A percentile compares a stretch with the other conserved stretches of the same genome.
These are phyloP conservation scores for Cliona cf. orientalis DNA, from an alignment of 37 sponge, comb jelly and placozoan species.

Conservation along the genomic window DNA sequence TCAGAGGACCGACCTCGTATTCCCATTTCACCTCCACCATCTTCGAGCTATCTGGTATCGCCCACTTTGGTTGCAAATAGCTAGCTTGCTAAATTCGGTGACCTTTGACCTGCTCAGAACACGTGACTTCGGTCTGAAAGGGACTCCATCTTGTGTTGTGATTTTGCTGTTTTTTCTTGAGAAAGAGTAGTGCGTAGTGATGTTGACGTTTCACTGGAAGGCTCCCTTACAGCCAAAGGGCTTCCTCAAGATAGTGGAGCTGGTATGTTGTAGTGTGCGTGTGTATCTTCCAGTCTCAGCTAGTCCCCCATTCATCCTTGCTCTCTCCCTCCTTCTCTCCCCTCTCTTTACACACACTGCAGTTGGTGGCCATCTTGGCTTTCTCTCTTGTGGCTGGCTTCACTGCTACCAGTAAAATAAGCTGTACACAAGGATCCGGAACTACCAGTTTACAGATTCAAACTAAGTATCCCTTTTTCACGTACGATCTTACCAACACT, in stretches of 20 bases:
- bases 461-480: neutral
- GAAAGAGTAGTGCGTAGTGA: neutral
- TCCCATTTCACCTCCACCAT: constrained; percentile 13
- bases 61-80: too few relatives aligned
- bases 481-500: neutral
- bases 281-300: constrained; percentile 9
- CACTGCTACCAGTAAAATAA: neutral
- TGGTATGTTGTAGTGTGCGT: constrained; percentile 42
- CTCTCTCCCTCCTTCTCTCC: neutral
- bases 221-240: constrained; percentile 79
- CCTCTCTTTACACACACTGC: neutral
- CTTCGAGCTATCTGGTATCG: neutral
- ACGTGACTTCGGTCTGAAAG: neutral
- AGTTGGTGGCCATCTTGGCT: constrained; percentile 70
- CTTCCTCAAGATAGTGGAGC: constrained; percentile 74
- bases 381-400: constrained; percentile 51
- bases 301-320: neutral
- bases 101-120: neutral
- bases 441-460: neutral
- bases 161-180: neutral
- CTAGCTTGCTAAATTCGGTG: neutral
- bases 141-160: too few relatives aligned
- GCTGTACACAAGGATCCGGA: neutral
- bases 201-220: constrained; percentile 66
- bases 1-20: constrained; percentile 41